A percentile compares a stretch with the other conserved stretches of the same genome.
Conservation (phyloP, 2,888 invertebrate species). For the Choreutis nemorana region DNA sequence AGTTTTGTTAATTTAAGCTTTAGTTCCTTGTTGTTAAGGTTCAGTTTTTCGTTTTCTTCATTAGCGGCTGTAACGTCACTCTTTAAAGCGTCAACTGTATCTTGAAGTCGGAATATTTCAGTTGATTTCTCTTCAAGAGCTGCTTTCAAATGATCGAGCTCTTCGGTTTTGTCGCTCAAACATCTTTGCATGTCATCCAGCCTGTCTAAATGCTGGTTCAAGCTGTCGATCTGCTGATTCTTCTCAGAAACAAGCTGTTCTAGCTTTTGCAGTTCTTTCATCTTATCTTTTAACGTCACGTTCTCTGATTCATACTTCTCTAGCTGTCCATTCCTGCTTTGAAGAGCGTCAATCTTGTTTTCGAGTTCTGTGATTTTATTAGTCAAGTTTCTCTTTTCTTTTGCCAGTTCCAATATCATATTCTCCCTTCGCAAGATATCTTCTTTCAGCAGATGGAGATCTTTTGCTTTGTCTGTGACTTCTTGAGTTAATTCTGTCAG, state of each 20-base stretch:
- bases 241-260: conserved; percentile 65
- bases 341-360: conserved; percentile 54
- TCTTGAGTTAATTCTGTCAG: conserved; percentile 65
- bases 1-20: conserved; percentile 42
- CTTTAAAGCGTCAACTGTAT: conserved; percentile 36
- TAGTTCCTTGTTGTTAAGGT: conserved; percentile 37
- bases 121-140: conserved; percentile 53
- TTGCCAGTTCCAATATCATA: conserved; percentile 64
- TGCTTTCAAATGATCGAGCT: conserved; percentile 49
- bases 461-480: conserved; percentile 58
- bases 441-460: conserved; percentile 59
- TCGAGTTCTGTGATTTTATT: conserved; percentile 53
- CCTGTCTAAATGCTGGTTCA: conserved; percentile 57
- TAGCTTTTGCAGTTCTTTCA: conserved; percentile 50
- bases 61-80: conserved; percentile 41
- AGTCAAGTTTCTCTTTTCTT: conserved; percentile 64
- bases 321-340: conserved; percentile 40
- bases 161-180: conserved; percentile 54
- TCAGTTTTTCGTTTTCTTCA: conserved; percentile 46
- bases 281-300: conserved; percentile 54
- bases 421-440: conserved; percentile 65
- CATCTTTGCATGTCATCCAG: conserved; percentile 57
- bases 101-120: conserved; percentile 46
- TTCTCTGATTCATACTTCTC: conserved; percentile 47
- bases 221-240: conserved; percentile 58